These are phyloP conservation scores for Andrena marginata DNA, from an alignment of 2,888 invertebrate genomes.

Conservation along the genomic window DNA sequence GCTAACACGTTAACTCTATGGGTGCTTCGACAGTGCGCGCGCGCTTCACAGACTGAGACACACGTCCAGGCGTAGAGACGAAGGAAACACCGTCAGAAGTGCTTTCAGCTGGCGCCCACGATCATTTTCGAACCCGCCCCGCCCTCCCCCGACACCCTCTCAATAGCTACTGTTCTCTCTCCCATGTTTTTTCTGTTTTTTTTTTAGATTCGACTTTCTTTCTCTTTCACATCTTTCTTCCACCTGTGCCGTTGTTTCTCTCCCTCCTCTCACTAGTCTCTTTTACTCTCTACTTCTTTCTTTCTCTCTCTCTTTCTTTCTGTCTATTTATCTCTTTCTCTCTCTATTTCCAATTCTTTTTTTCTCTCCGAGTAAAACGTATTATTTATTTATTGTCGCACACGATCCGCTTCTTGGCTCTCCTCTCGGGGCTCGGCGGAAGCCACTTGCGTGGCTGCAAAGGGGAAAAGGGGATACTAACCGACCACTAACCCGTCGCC, in stretches of 20 bases:
- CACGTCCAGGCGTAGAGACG: slow-evolving; percentile 38
- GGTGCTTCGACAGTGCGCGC: slow-evolving; percentile 58
- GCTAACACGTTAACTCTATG: slow-evolving; percentile 77
- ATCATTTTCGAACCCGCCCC: slow-evolving; percentile 35
- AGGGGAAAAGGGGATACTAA: slow-evolving; percentile 79
- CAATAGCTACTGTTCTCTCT: no score
- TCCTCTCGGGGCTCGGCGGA: slow-evolving; percentile 85
- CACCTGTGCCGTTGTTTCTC: slow-evolving; percentile 19
- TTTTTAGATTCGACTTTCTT: slow-evolving; percentile 51
- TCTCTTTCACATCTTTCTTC: slow-evolving; percentile 22
- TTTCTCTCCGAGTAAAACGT: slow-evolving; percentile 46
- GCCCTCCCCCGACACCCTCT: slow-evolving; percentile 43
- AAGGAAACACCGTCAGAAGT: slow-evolving; percentile 30
- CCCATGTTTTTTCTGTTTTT: background rate
- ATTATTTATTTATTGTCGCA: slow-evolving; percentile 60
- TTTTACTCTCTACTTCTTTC: no score
- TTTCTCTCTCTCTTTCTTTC: background rate
- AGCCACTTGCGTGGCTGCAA: slow-evolving; percentile 83
- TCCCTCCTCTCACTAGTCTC: background rate
- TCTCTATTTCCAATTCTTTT: slow-evolving; percentile 57
- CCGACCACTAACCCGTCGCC: slow-evolving; percentile 79
- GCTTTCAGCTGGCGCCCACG: slow-evolving; percentile 37
- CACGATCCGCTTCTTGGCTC: slow-evolving; percentile 84
- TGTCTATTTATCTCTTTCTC: slow-evolving; percentile 33
- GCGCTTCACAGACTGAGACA: slow-evolving; percentile 28